A percentile compares a stretch with the other conserved stretches of the same genome.
These are phyloP conservation scores for Pelobates cultripes DNA, from an alignment of 2,797 vertebrate genomes.

Conservation along the genomic window DNA sequence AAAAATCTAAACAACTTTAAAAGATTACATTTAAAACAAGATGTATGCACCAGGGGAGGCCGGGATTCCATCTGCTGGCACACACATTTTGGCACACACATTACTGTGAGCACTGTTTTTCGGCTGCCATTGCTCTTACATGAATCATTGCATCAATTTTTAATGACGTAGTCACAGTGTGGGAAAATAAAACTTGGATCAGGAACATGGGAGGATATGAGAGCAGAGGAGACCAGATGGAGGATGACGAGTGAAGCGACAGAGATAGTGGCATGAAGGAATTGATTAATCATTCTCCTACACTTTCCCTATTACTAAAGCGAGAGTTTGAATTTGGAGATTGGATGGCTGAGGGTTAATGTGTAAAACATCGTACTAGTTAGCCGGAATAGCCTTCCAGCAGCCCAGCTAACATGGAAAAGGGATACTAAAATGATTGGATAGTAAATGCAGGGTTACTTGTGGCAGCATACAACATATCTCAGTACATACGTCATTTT, in stretches of 20 bases:
- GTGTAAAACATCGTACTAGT: too few relatives aligned
- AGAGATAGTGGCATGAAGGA: slow-evolving; percentile 18
- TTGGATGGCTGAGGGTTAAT: not conserved
- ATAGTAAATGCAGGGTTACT: too few relatives aligned
- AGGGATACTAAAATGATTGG: too few relatives aligned
- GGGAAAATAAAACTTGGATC: slow-evolving; percentile 6
- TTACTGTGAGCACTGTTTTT: slow-evolving; percentile 8
- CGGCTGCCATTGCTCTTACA: slow-evolving; percentile 30
- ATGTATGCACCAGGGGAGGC: slow-evolving; percentile 32
- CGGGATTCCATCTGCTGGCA: slow-evolving; percentile 49
- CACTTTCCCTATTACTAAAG: not conserved
- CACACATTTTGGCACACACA: slow-evolving; percentile 21
- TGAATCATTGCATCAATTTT: slow-evolving; percentile 30
- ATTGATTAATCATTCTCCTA: slow-evolving; percentile 14
- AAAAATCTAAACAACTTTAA: slow-evolving; percentile 19
- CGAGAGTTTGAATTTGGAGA: not conserved
- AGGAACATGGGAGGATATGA: slow-evolving; percentile 12
- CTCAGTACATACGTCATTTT: too few relatives aligned
- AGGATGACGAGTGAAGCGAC: slow-evolving; percentile 22
- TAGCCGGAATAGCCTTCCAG: too few relatives aligned
- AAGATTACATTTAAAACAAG: slow-evolving; percentile 42
- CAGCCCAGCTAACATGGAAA: too few relatives aligned
- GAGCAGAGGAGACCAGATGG: slow-evolving; percentile 36
- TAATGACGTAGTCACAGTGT: slow-evolving; percentile 3
- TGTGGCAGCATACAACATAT: too few relatives aligned